phyloP scores from a whole-genome alignment of 2,797 vertebrate species.

The Meda fulgida region DNA sequence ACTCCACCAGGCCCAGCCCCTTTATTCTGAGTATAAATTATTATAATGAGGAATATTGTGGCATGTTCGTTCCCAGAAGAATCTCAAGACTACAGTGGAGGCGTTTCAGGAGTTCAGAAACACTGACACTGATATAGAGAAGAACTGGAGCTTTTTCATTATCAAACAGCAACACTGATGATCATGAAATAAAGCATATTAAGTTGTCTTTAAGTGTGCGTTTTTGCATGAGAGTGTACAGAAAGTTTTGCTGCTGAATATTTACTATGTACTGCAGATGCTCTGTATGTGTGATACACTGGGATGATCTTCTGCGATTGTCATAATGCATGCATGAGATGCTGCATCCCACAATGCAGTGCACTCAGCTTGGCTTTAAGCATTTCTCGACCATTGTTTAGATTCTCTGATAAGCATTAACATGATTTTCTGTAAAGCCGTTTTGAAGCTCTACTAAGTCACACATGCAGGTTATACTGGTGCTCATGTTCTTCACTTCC shows the following conservation, averaged over 20 bases:
- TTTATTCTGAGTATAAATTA: too few species aligned
- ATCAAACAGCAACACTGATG: too few species aligned
- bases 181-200: too few species aligned
- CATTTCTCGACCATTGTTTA: not conserved
- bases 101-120: not conserved
- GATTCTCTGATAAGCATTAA: not conserved
- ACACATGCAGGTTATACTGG: not conserved
- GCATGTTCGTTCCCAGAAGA: too few species aligned
- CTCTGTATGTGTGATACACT: not conserved
- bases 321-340: not conserved
- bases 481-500: not conserved
- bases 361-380: not conserved
- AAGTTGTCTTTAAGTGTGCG: not conserved
- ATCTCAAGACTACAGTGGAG: not conserved
- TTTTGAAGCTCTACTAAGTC: too few species aligned
- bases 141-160: not conserved
- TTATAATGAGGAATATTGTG: too few species aligned
- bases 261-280: not conserved
- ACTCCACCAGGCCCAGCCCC: too few species aligned
- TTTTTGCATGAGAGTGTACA: not conserved
- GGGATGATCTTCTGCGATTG: not conserved
- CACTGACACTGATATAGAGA: too few species aligned
- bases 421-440: not conserved
- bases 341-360: not conserved
- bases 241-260: not conserved